Percentiles rank a stretch among this genome's conserved stretches.
Conservation (phyloP, 2,113 vertebrate species). For the Blennius ocellaris region DNA sequence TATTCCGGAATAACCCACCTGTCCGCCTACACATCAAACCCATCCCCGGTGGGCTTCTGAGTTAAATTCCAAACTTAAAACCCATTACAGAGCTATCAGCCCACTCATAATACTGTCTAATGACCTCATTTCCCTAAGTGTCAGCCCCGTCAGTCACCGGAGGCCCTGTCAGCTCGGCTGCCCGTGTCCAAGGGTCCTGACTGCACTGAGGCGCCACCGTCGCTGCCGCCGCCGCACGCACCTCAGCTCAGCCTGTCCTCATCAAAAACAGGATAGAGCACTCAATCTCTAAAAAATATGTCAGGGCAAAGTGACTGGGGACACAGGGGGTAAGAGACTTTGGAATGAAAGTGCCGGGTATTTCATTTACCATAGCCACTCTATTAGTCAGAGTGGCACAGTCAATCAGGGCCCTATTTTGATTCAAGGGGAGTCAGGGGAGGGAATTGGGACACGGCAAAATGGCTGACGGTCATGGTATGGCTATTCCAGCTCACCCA, state of each 20-base stretch:
- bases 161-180: slow-evolving; percentile 71
- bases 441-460: slow-evolving; percentile 81
- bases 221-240: background rate
- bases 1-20: slow-evolving; percentile 83
- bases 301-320: slow-evolving; percentile 87
- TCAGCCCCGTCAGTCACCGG: slow-evolving; percentile 79
- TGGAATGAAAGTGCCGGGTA: slow-evolving; percentile 82
- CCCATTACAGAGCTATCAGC: slow-evolving; percentile 91
- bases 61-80: slow-evolving; percentile 88
- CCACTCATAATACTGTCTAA: slow-evolving; percentile 88
- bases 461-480: slow-evolving; percentile 79
- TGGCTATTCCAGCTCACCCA: slow-evolving; percentile 71
- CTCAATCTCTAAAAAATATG: slow-evolving; percentile 88
- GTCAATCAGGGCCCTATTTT: slow-evolving; percentile 83
- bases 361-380: slow-evolving; percentile 87
- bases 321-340: slow-evolving; percentile 78
- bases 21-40: slow-evolving; percentile 84
- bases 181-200: slow-evolving; percentile 67
- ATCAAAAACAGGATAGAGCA: slow-evolving; percentile 78
- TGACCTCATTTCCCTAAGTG: slow-evolving; percentile 92
- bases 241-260: slow-evolving; percentile 53
- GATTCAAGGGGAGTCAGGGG: slow-evolving; percentile 80
- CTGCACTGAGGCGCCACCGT: slow-evolving; percentile 64
- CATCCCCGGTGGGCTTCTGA: slow-evolving; percentile 84
- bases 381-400: slow-evolving; percentile 85